A percentile compares a stretch with the other conserved stretches of the same genome.
These are phyloP conservation scores for Platyrinchus mystaceus DNA, from an alignment of 2,797 vertebrate species.

Conservation along the genomic window DNA sequence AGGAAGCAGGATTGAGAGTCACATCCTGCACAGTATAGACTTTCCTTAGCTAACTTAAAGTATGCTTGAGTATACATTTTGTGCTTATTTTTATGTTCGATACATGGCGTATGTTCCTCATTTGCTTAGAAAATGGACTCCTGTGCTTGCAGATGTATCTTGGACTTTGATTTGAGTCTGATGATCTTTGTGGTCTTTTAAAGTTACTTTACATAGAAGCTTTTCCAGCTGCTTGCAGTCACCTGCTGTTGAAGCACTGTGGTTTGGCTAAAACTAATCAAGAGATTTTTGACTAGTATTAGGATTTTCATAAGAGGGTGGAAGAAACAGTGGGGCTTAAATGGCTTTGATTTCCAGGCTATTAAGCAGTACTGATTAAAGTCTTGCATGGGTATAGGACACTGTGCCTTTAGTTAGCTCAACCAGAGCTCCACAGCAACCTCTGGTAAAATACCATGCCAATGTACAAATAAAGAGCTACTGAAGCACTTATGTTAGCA, in stretches of 20 bases:
- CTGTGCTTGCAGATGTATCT: not conserved
- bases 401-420: not conserved
- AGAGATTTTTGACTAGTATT: constrained; percentile 22
- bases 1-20: not conserved
- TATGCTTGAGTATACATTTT: not conserved
- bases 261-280: constrained; percentile 27
- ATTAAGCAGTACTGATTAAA: constrained; percentile 33
- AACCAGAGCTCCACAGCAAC: not conserved
- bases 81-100: not conserved
- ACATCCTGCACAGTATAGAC: not conserved
- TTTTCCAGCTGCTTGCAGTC: not conserved
- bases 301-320: not conserved
- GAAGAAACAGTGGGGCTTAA: constrained; percentile 4
- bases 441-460: not conserved
- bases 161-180: not conserved
- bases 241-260: constrained; percentile 12
- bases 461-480: not conserved
- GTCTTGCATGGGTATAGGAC: not conserved
- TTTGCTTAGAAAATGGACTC: not conserved
- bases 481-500: not conserved
- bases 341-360: constrained; percentile 28
- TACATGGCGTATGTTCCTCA: accelerated
- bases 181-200: not conserved
- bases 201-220: not conserved
- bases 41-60: not conserved